Evolutionary conservation across 2,888 invertebrate species (phyloP), one percentile per base, ranked within the genome.

Genomic region (Andrena minutula): DNA sequence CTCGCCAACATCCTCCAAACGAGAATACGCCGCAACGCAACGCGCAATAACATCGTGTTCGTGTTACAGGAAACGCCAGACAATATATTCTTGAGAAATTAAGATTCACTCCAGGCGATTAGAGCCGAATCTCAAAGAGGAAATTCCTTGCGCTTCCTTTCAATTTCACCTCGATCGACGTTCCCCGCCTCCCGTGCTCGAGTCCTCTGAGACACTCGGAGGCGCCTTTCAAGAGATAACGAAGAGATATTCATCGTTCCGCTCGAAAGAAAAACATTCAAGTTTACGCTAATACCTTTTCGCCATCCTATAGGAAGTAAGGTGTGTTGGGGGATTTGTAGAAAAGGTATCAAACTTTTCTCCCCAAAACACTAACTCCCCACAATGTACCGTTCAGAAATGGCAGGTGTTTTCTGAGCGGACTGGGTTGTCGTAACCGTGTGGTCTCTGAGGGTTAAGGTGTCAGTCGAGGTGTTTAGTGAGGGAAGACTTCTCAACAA

Each of bases 141-240:
- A 69, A 35, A 53, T 69, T 51, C 64, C 64, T 65, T 32, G n/a
- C 12, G 30, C 30, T 51, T 63, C 47, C 41, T 51, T 69, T 49
- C 51, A 30, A 35, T 60, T 66, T 35, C 41, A 23, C 32, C 30
- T 23, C 10, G 7, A n/a, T 20, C 49, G 2, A 8, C 3, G 28
- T 32, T 12, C 68, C 20, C 12, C 0, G 20, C 26, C 6, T 5
- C 10, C 8, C 12, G 41, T 28, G 28, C n/a, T 32, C 32, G n/a
- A 20, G 30, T 51, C 10, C 7, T 12, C 49, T 23, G 26, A n/a
- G 12, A 41, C 66, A 28, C 12, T 10, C 49, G 26, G 12, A 64
- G 32, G 23, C 26, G 58, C 20, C 26, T 73, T 58, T 49, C 3
- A 35, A 10, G 10, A 32, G 60, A 60, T 70, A 79, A 79, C 70